Base-by-base conservation (phyloP, 1,140 invertebrate genomes). In the Agrilus planipennis region DNA sequence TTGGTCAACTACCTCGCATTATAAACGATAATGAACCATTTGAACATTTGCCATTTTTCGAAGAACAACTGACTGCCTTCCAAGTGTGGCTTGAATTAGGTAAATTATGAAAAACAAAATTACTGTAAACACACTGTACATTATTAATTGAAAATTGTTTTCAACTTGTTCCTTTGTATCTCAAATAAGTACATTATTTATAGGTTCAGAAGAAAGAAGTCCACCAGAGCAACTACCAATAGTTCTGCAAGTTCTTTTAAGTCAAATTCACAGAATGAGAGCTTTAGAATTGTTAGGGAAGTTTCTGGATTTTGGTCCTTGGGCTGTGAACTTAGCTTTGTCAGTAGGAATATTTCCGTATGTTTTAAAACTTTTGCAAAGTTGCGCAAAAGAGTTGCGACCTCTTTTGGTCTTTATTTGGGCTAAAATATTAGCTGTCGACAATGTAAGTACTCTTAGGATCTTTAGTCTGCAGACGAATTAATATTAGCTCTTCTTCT, bases 291-390 rank as follows among this genome's bases (percentile, higher is more conserved):
- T 98, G 20, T 70, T 99, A 3, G 91, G 90, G n/a, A 73, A 82
- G 46, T 99, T 98, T 66, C 70, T 99, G 14, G 90, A 98, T 60
- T 72, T 98, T 17, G 95, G 95, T 12, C 82, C 89, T 2, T 95
- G 92, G 90, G 93, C 95, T 12, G 94, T 99, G 1, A 92, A 91
- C 66, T 70, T 93, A 47, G 91, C 94, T 22, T 71, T 99, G 10
- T 89, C 88, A 36, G 95, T 99, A 25, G 95, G 95, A 45, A 98
- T 99, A 50, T 99, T 98, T 64, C 94, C 95, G 3, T 99, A 99
- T 67, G 92, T 99, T 44, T 70, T 98, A 7, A 96, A 97, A 62
- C 65, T 98, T 41, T 68, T 95, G 30, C 93, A 97, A 67, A 91
- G 89, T 49, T 89, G 84, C 46, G 89, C 90, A 2, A 75, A 78